Base-by-base conservation (phyloP, 2,797 vertebrate species). In the Xenentodon cancila region DNA sequence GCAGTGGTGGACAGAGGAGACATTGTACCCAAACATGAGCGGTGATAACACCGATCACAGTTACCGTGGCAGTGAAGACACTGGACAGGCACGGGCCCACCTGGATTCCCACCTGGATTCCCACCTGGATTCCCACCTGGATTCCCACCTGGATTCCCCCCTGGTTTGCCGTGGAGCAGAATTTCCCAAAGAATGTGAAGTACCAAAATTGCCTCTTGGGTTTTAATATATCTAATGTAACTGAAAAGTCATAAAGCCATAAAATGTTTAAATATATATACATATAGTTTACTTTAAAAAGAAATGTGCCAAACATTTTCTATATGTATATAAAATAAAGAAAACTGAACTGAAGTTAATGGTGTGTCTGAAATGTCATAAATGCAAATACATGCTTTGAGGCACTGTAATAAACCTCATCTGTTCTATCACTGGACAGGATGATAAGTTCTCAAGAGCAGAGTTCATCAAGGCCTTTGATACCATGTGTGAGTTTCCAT, bases 11-110 rank as follows among this genome's bases (percentile, higher is more conserved):
- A 97, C 82, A 87, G 91, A 48, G 92, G 77, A 0, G 94, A 98
- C 63, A 75, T 86, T 53, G 83, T 91, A 53, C 50, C 90, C 6
- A 98, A 96, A 86, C 95, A 96, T 0, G 96, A 98, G 85, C 96
- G 96, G 79, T 99, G 95, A 97, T 82, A 51, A 9, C 50, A 6
- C 49, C 42, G 2, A 53, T 21, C 61, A 45, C 17, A 49, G 49
- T 5, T 4, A 37, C 9, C 34, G 12, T 12, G 9, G 34, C 34
- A 11, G 34, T 37, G 30, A 32, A 30, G 55, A 68, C 62, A 13
- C 20, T 48, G 57, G 27, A 17, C 17, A 19, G 59, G 65, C 60
- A 34, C 50, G 22, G 25, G 68, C 68, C 64, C 25, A 43, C 40
- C 37, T 16, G 60, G 62, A 61, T 55, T 9, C 59, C n/a, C n/a